These are phyloP conservation scores for Agonopterix subpropinquella DNA, from an alignment of 2,888 invertebrate species.

Conservation along the genomic window DNA sequence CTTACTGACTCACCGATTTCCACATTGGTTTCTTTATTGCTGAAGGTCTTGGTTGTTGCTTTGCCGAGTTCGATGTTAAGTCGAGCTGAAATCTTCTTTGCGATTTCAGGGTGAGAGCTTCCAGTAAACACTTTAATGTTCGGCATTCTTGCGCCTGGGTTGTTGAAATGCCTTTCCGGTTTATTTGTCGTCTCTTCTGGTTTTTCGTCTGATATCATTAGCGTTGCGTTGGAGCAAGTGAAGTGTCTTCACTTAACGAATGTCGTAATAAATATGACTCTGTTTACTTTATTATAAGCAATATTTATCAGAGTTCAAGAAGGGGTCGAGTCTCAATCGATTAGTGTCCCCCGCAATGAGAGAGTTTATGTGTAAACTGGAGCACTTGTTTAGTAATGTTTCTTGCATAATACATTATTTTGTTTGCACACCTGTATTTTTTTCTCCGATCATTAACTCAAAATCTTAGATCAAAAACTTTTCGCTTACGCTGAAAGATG, in stretches of 20 bases:
- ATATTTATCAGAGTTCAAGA: slow-evolving; percentile 58
- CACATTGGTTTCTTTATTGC: slow-evolving; percentile 97
- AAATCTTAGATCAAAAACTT: too few relatives aligned
- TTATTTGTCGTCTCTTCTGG: slow-evolving; percentile 23
- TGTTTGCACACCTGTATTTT: too few relatives aligned
- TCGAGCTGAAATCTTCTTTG: slow-evolving; percentile 95
- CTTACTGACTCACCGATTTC: slow-evolving; percentile 94
- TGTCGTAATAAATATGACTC: slow-evolving; percentile 37
- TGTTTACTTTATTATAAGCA: slow-evolving; percentile 36
- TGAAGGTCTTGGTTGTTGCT: slow-evolving; percentile 98
- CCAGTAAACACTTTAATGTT: slow-evolving; percentile 99
- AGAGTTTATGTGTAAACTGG: too few relatives aligned
- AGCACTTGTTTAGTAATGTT: too few relatives aligned
- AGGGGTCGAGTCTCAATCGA: slow-evolving; percentile 44
- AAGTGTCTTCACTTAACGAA: slow-evolving; percentile 29
- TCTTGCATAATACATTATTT: too few relatives aligned
- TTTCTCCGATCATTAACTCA: too few relatives aligned
- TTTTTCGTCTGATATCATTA: slow-evolving; percentile 37
- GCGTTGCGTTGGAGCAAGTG: slow-evolving; percentile 25
- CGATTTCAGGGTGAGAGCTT: slow-evolving; percentile 96
- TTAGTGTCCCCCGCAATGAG: slow-evolving; percentile 41
- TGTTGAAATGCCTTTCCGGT: slow-evolving; percentile 27
- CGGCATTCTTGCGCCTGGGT: slow-evolving; percentile 85
- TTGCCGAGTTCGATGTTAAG: slow-evolving; percentile 96
- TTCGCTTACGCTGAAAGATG: too few relatives aligned